A percentile compares a stretch with the other conserved stretches of the same genome.
Conservation (phyloP, 2,113 vertebrate genomes). For the Salvelinus sp. region DNA sequence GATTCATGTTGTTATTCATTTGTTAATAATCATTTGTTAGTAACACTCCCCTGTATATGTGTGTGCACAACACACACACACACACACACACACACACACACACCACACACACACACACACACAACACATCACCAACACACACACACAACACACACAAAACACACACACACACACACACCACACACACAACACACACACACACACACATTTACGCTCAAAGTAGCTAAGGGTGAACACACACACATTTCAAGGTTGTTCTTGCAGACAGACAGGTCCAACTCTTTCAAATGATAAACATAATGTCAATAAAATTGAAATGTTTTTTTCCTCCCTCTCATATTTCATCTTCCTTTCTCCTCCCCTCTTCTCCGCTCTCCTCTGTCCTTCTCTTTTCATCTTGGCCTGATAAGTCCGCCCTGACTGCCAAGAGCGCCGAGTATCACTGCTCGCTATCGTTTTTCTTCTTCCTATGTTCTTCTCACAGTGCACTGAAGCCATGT, state of each 20-base stretch:
- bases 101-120: slow-evolving; percentile 21
- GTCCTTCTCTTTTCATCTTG: slow-evolving; percentile 67
- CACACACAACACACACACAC: slow-evolving; percentile 9
- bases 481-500: slow-evolving; percentile 70
- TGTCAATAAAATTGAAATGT: slow-evolving; percentile 64
- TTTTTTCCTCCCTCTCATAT: slow-evolving; percentile 22
- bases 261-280: slow-evolving; percentile 42
- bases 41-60: too few relatives aligned
- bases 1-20: too few relatives aligned
- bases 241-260: slow-evolving; percentile 64
- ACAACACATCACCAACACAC: too few relatives aligned
- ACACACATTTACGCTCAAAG: slow-evolving; percentile 7
- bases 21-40: too few relatives aligned
- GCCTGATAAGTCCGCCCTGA: slow-evolving; percentile 65
- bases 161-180: slow-evolving; percentile 6
- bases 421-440: slow-evolving; percentile 71
- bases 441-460: slow-evolving; percentile 47
- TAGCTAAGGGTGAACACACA: slow-evolving; percentile 46
- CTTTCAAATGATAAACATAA: slow-evolving; percentile 59
- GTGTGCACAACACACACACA: slow-evolving; percentile 1
- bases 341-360: slow-evolving; percentile 25
- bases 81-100: not conserved
- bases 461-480: slow-evolving; percentile 62
- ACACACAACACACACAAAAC: too few relatives aligned
- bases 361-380: slow-evolving; percentile 42